Percentiles rank a stretch among this genome's conserved stretches.
Conservation (phyloP, 1,140 invertebrate species). For the Apis dorsata region DNA sequence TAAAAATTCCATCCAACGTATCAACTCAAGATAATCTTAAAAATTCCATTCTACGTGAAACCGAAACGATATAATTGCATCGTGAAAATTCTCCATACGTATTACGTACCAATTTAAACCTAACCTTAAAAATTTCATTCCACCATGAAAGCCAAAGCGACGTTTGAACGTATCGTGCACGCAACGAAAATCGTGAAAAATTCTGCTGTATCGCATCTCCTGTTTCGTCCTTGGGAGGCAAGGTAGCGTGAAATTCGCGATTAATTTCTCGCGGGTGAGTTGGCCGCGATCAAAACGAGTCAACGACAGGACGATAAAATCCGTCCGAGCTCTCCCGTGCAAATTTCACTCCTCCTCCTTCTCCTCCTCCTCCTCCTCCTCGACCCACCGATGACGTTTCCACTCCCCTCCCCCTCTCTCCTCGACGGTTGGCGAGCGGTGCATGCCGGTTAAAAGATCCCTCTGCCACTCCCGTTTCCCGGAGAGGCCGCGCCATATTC, state of each 20-base stretch:
- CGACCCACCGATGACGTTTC: background rate
- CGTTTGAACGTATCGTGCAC: too few relatives aligned
- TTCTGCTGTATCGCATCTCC: background rate
- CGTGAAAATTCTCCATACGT: too few relatives aligned
- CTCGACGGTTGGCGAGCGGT: too few relatives aligned
- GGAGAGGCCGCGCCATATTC: slow-evolving; percentile 37
- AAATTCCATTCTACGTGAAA: too few relatives aligned
- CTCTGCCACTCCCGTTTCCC: slow-evolving; percentile 43
- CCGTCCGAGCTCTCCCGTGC: background rate
- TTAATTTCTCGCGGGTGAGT: background rate
- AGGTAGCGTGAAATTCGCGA: background rate
- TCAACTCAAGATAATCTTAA: too few relatives aligned
- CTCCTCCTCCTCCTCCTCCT: background rate
- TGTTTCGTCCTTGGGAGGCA: background rate
- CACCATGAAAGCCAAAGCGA: too few relatives aligned
- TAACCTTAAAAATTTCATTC: too few relatives aligned
- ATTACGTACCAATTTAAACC: too few relatives aligned
- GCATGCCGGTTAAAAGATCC: slow-evolving; percentile 21
- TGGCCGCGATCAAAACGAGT: background rate
- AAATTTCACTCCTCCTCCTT: too few relatives aligned
- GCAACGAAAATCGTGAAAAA: background rate
- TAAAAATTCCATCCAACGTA: too few relatives aligned
- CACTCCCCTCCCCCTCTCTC: too few relatives aligned
- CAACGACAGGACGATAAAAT: background rate
- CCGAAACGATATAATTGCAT: too few relatives aligned